These are phyloP conservation scores for Steatornis caripensis DNA, from an alignment of 2,113 vertebrate species.

Conservation along the genomic window DNA sequence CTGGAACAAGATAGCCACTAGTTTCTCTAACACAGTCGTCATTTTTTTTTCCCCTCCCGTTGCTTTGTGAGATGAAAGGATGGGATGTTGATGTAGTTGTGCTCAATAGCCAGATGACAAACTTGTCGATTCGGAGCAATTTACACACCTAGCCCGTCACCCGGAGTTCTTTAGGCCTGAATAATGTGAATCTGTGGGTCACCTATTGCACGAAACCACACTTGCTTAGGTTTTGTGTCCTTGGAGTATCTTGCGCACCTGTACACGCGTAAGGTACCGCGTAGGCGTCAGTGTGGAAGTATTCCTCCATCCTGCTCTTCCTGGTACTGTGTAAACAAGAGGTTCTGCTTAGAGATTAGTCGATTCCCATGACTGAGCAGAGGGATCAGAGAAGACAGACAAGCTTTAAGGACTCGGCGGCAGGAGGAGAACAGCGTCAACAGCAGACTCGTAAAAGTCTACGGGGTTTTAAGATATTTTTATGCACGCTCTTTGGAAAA, in stretches of 20 bases:
- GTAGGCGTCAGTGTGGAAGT: no score
- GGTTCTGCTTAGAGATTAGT: background rate
- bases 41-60: background rate
- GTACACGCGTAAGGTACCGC: fast-evolving
- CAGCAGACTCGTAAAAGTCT: no score
- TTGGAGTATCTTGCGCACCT: background rate
- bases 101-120: background rate
- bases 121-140: background rate
- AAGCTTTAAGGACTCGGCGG: background rate
- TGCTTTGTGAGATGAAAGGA: background rate
- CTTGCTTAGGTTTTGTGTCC: background rate
- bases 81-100: background rate
- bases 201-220: background rate
- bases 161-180: background rate
- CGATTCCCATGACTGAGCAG: background rate
- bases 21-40: background rate
- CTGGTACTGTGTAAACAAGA: background rate
- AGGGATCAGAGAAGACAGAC: background rate
- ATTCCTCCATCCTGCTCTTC: background rate
- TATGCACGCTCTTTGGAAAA: background rate
- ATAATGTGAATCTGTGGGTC: background rate
- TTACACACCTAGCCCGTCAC: background rate
- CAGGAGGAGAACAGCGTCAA: background rate
- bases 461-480: no score
- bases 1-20: background rate